Evolutionary conservation across 2,888 invertebrate species (phyloP), one percentile per base, ranked within the genome.

Genomic region (Hanleya hanleyi): DNA sequence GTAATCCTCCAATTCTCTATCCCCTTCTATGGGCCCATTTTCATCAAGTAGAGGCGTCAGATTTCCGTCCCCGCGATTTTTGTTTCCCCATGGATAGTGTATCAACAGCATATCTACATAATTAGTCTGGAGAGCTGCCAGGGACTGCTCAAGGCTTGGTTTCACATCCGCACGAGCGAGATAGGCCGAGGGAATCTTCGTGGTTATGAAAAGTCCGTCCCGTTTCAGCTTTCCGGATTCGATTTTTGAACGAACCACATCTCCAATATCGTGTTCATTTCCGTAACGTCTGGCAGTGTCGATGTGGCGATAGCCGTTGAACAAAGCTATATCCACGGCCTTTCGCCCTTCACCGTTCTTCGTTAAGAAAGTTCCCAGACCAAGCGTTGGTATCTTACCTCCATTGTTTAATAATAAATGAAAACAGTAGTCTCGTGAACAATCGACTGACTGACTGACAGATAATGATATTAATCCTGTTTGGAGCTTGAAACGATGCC

Each of bases 101-200:
- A 87, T 82, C 26, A 87, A 71, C 32, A 85, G 68, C 74, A 86
- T 74, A 73, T 87, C 86, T 5, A 86, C 69, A 69, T 84, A 83
- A 22, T 57, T 76, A 12, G 77, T 73, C 49, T 79, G 77, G n/a
- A 87, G 73, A 64, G 81, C 78, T 6, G 84, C 81, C 18, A 83
- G 61, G 0, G 84, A 84, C 69, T 81, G 76, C 41, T 84, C 78
- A 0, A 81, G 71, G 50, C 82, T 77, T 29, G 72, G 62, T 26
- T 77, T 64, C 5, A 81, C 80, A 35, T 80, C 78, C 15, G 70
- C 57, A 22, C 76, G 76, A 6, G 72, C 74, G 15, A 82, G 64
- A 64, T 77, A 81, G 0, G 79, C 74, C 12, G 70, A 64, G 0
- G 83, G 81, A 3, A 85, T 70, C 72, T 86, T 86, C 1, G 84